phyloP scores from a whole-genome alignment of 2,888 invertebrate species.

The Oasisia sp. region DNA sequence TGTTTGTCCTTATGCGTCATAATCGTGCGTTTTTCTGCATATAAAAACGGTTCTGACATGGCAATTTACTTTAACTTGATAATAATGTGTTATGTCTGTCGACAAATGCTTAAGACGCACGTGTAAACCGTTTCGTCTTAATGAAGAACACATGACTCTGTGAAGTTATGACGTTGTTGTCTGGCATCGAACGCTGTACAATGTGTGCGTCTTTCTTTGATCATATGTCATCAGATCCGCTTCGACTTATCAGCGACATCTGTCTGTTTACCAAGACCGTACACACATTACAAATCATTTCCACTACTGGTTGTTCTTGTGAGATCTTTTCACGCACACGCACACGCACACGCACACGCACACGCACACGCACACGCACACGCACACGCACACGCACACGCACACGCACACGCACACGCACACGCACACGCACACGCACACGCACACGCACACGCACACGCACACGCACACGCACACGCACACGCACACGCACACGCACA shows the following conservation, averaged over 20 bases:
- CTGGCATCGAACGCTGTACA: too few relatives aligned
- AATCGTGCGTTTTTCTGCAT: background rate
- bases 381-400: conserved; percentile 5
- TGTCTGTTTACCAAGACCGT: too few relatives aligned
- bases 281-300: too few relatives aligned
- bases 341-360: background rate
- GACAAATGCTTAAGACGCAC: too few relatives aligned
- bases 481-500: background rate
- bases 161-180: too few relatives aligned
- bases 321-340: background rate
- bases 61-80: background rate
- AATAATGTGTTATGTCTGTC: background rate
- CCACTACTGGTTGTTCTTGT: too few relatives aligned
- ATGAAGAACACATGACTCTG: too few relatives aligned
- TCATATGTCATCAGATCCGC: too few relatives aligned
- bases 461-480: background rate
- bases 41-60: background rate
- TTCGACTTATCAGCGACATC: too few relatives aligned
- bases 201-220: too few relatives aligned
- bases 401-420: conserved; percentile 14
- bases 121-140: too few relatives aligned
- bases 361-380: background rate
- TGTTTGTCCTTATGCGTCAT: background rate
- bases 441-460: background rate
- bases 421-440: background rate